Percentiles rank a stretch among this genome's conserved stretches.
These are phyloP conservation scores for Coenonympha glycerion DNA, from an alignment of 2,888 invertebrate genomes.

Conservation along the genomic window DNA sequence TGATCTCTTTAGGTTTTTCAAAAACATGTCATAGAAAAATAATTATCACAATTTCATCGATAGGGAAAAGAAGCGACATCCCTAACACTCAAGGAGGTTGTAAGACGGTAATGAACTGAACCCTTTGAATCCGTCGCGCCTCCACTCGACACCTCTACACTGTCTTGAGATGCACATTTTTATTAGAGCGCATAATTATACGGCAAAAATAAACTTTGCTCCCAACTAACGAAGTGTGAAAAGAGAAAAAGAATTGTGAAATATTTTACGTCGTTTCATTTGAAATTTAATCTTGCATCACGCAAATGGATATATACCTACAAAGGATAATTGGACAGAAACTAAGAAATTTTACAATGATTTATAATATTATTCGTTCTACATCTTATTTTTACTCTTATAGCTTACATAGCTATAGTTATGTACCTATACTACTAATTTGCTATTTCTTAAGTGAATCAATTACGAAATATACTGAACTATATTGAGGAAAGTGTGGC, in stretches of 20 bases:
- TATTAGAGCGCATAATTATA: conserved; percentile 33
- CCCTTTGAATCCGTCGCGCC: conserved; percentile 50
- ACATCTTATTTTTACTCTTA: too few species aligned
- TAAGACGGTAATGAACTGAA: conserved; percentile 71
- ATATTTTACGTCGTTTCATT: background rate
- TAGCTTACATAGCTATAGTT: too few species aligned
- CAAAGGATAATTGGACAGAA: too few species aligned
- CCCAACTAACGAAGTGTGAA: conserved; percentile 26
- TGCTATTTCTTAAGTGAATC: too few species aligned
- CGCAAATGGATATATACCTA: too few species aligned
- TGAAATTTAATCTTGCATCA: too few species aligned
- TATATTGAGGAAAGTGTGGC: too few species aligned
- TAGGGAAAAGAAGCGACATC: conserved; percentile 24
- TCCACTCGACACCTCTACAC: conserved; percentile 33
- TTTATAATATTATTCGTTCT: too few species aligned
- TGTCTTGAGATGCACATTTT: conserved; percentile 40
- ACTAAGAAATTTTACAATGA: too few species aligned
- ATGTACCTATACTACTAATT: too few species aligned
- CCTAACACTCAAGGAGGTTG: conserved; percentile 37
- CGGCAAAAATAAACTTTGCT: conserved; percentile 24
- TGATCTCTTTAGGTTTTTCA: background rate
- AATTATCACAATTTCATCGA: too few species aligned
- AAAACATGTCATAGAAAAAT: background rate
- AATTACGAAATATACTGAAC: too few species aligned
- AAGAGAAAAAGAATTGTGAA: conserved; percentile 9